Conservation (phyloP, 2,113 vertebrate species). For the Xiphias gladius region DNA sequence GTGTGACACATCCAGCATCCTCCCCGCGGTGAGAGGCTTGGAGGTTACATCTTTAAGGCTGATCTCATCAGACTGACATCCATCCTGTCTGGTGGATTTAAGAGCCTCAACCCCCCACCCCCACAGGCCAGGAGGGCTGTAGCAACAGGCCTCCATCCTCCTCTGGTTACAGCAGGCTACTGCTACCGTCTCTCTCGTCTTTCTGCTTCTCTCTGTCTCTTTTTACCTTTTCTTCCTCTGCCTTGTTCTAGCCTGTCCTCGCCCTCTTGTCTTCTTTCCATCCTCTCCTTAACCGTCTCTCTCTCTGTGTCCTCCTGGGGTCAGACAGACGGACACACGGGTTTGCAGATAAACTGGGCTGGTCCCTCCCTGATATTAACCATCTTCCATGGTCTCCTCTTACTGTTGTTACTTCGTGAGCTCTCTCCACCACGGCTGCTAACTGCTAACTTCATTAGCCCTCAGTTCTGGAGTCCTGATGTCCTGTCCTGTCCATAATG, state of each 20-base stretch:
- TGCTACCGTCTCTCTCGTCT: not conserved
- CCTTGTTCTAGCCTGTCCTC: no score
- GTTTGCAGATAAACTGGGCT: no score
- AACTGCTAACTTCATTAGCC: not conserved
- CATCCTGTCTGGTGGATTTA: slow-evolving; percentile 37
- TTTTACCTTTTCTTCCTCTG: not conserved
- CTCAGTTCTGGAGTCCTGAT: not conserved
- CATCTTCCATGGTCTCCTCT: no score
- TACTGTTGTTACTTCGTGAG: not conserved
- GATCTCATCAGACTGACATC: slow-evolving; percentile 46
- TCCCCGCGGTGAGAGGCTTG: not conserved
- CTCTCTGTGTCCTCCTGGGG: not conserved
- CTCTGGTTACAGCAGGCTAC: slow-evolving; percentile 24
- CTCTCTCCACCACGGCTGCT: not conserved
- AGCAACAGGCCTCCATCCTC: not conserved
- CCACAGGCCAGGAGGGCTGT: not conserved
- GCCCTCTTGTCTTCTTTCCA: not conserved
- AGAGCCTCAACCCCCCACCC: slow-evolving; percentile 25
- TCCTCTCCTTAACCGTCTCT: slow-evolving; percentile 2
- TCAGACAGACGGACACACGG: not conserved
- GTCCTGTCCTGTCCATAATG: not conserved
- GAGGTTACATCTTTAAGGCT: slow-evolving; percentile 23
- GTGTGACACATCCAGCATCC: slow-evolving; percentile 29
- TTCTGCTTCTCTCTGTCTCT: slow-evolving; percentile 7
- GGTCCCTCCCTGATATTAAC: no score